Percentiles rank a stretch among this genome's conserved stretches.
Evolutionary conservation across 2,888 invertebrate species (phyloP).

Genomic region (Thera britannica): DNA sequence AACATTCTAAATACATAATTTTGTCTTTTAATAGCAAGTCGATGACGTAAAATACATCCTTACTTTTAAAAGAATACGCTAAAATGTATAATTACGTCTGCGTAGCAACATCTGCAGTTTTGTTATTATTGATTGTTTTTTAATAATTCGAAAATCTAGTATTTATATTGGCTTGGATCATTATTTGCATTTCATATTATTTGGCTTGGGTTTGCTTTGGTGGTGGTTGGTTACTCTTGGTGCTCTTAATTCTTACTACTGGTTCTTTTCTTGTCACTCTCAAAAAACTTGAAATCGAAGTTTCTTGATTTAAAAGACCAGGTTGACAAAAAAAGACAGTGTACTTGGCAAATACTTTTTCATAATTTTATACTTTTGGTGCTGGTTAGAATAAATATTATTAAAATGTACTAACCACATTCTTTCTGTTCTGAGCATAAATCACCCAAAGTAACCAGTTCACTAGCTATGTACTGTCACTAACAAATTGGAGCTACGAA

Average conservation of each 20-base stretch:
- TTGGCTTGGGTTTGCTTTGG: constrained; percentile 42
- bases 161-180: background rate
- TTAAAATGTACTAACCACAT: constrained; percentile 69
- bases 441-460: constrained; percentile 72
- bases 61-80: no score
- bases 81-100: no score
- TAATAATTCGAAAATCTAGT: background rate
- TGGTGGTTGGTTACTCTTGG: constrained; percentile 63
- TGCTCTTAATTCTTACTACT: constrained; percentile 30
- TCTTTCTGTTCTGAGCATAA: constrained; percentile 73
- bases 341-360: background rate
- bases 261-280: background rate
- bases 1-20: no score
- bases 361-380: constrained; percentile 6
- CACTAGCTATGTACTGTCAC: constrained; percentile 61
- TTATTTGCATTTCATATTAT: constrained; percentile 3
- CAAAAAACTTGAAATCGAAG: background rate
- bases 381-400: constrained; percentile 45
- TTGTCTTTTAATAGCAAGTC: no score
- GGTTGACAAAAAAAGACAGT: background rate
- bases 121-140: background rate
- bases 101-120: background rate
- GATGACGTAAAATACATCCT: no score
- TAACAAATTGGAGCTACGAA: constrained; percentile 48
- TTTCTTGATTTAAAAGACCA: background rate